phyloP scores from a whole-genome alignment of 2,888 invertebrate genomes.

The Escarpia spicata region DNA sequence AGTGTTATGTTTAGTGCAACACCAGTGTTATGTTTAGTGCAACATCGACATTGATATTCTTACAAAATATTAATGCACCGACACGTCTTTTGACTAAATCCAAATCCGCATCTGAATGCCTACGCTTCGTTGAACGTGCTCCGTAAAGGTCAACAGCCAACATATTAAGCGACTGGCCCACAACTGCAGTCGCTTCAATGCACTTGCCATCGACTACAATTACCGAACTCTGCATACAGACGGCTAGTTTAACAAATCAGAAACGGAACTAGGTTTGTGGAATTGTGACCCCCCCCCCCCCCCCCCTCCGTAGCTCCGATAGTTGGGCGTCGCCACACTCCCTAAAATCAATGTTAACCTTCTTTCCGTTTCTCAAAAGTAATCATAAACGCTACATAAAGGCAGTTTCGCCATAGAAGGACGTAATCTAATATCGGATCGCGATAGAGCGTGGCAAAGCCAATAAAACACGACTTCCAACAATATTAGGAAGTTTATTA shows the following conservation, averaged over 20 bases:
- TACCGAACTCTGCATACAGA: background rate
- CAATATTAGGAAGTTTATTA: background rate
- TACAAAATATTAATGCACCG: background rate
- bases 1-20: too few relatives aligned
- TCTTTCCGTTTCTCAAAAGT: conserved; percentile 5
- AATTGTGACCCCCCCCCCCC: background rate
- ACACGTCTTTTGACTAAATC: background rate
- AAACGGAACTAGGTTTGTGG: background rate
- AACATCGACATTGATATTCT: background rate
- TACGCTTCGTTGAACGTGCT: background rate
- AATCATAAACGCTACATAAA: conserved; percentile 16
- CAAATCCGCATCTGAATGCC: background rate
- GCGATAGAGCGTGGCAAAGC: conserved; percentile 9
- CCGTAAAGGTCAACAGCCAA: background rate
- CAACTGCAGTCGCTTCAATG: background rate
- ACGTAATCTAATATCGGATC: background rate
- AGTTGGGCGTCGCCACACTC: background rate
- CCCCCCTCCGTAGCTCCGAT: background rate
- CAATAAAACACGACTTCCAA: conserved; percentile 5
- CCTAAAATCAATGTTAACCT: conserved; percentile 16
- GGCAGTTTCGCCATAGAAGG: background rate
- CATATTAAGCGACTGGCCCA: background rate
- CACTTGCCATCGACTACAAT: background rate
- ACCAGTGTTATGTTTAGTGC: background rate
- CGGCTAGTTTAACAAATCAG: background rate